phyloP scores from a whole-genome alignment of 1,140 invertebrate genomes.

The Drosophila micromelanica region DNA sequence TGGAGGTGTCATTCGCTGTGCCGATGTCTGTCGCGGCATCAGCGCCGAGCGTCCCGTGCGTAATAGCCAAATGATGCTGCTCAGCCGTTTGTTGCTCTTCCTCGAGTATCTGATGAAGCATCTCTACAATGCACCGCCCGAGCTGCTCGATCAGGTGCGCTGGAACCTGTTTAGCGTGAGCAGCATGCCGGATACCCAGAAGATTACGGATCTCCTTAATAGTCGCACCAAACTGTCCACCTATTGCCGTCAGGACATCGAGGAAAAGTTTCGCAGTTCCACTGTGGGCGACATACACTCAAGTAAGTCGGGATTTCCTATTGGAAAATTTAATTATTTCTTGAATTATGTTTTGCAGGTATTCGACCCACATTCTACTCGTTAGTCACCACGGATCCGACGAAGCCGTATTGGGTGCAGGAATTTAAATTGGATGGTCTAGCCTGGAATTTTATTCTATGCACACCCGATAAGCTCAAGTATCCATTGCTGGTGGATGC shows the following conservation, averaged over 20 bases:
- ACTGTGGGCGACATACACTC: slow-evolving; percentile 74
- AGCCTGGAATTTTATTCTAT: slow-evolving; percentile 96
- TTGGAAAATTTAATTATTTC: too few relatives aligned
- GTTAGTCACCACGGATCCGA: slow-evolving; percentile 61
- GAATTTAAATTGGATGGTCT: slow-evolving; percentile 96
- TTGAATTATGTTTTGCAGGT: slow-evolving; percentile 26
- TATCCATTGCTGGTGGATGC: slow-evolving; percentile 95
- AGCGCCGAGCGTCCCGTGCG: slow-evolving; percentile 77
- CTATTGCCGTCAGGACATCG: slow-evolving; percentile 87
- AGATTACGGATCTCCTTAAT: slow-evolving; percentile 71
- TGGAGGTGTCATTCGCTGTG: slow-evolving; percentile 88
- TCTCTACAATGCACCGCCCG: slow-evolving; percentile 94
- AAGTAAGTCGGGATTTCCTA: slow-evolving; percentile 39
- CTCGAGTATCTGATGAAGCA: slow-evolving; percentile 98
- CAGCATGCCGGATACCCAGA: slow-evolving; percentile 75
- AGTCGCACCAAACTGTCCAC: slow-evolving; percentile 75
- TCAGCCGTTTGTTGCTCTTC: slow-evolving; percentile 93
- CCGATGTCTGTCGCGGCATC: slow-evolving; percentile 87
- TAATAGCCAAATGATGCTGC: slow-evolving; percentile 91
- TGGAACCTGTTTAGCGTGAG: slow-evolving; percentile 84
- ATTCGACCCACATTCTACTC: slow-evolving; percentile 84
- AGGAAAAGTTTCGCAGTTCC: slow-evolving; percentile 90
- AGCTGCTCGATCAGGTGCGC: slow-evolving; percentile 90
- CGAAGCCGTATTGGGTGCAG: slow-evolving; percentile 85
- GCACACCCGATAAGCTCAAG: slow-evolving; percentile 94